These are phyloP conservation scores for Apeltes quadracus DNA, from an alignment of 2,113 vertebrate species.

Conservation along the genomic window DNA sequence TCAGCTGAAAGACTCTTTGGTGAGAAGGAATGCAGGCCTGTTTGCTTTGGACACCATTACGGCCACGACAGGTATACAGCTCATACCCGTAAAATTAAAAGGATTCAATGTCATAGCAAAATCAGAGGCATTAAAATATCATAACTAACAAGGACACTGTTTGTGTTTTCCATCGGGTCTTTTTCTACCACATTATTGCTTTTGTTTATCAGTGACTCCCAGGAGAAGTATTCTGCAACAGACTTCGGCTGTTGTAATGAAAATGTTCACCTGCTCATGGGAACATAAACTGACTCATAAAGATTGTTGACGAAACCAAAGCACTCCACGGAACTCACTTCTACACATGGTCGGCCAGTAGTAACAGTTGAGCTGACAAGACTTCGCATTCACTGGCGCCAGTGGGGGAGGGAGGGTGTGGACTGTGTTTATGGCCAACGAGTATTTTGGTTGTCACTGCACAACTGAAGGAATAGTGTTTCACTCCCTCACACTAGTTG, in stretches of 20 bases:
- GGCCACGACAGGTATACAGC: conserved; percentile 34
- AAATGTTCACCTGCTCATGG: conserved; percentile 15
- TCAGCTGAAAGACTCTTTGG: conserved; percentile 45
- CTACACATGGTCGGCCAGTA: conserved; percentile 33
- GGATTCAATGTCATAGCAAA: conserved; percentile 3
- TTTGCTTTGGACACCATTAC: conserved; percentile 53
- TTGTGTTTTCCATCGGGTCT: conserved; percentile 15
- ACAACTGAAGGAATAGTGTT: conserved; percentile 10
- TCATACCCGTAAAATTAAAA: conserved; percentile 25
- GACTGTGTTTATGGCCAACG: conserved; percentile 49
- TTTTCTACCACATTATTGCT: conserved; percentile 17
- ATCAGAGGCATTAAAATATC: neutral
- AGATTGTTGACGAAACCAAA: conserved; percentile 40
- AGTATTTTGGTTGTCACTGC: conserved; percentile 42
- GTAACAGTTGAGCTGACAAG: conserved; percentile 33
- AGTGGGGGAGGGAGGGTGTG: conserved; percentile 19
- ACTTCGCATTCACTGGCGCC: conserved; percentile 30
- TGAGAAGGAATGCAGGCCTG: conserved; percentile 19
- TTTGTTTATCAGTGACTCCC: conserved; percentile 10
- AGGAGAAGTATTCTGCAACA: neutral
- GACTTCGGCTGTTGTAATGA: conserved; percentile 38
- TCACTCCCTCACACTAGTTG: conserved; percentile 25
- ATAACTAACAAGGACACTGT: neutral
- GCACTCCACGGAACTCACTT: conserved; percentile 25
- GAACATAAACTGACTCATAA: conserved; percentile 50